Evolutionary conservation across 1,140 invertebrate genomes (phyloP), one percentile per base, ranked within the genome.

Genomic region (Drosophila arizonae): DNA sequence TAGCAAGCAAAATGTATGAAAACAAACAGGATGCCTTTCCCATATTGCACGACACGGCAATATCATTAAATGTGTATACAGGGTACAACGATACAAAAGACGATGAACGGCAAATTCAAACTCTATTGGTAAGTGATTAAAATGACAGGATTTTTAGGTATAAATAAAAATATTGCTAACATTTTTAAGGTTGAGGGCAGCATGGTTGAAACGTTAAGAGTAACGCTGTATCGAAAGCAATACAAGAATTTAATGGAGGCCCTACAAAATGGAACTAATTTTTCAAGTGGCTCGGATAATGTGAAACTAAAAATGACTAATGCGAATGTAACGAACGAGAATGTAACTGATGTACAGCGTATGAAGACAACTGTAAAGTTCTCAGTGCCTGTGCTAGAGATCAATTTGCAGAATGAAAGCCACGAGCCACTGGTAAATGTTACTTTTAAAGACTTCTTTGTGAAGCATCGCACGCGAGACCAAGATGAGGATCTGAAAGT

Each of bases 211-310:
- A 95, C 96, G 0, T 90, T 98, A 11, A 97, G 97, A 92, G 94
- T 98, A 11, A 97, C 96, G 0, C 92, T 98, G 8, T 95, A 96
- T 11, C 95, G 97, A 33, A 93, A 94, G 24, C 97, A 98, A 81
- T 98, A 98, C 90, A 96, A 97, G 90, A 97, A 98, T 91, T 92
- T 98, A 28, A 92, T 98, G 46, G 96, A 98, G 71, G 97, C 95
- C 1, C 86, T 95, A 17, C 92, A 94, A 45, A 93, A 92, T 80
- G 76, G 85, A 0, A 90, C 81, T 4, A 91, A 90, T 54, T 81
- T 91, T 43, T 90, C 90, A 2, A 64, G 72, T 52, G 84, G 78
- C 45, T 58, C 52, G 15, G 73, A 73, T 2, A 56, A 55, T 2
- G 66, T 54, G 11, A 68, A 77, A 13, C 30, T 63, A n/a, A 75